Evolutionary conservation across 2,797 vertebrate species (phyloP).

Genomic region (Pipistrellus pipistrellus): DNA sequence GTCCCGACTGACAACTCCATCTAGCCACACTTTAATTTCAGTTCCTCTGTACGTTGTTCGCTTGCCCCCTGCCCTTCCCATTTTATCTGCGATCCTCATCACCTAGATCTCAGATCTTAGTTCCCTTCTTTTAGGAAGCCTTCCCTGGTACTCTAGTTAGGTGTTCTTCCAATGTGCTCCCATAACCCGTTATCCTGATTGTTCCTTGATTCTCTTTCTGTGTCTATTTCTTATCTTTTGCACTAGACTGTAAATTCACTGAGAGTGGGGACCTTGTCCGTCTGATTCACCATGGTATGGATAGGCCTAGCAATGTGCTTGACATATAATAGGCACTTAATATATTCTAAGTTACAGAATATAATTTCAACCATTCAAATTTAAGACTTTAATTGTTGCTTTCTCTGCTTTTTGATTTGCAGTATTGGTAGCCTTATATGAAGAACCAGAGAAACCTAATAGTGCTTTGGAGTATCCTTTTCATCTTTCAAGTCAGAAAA

Average conservation of each 20-base stretch:
- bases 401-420: slow-evolving; percentile 85
- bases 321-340: neutral
- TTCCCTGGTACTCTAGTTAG: neutral
- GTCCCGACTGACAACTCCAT: neutral
- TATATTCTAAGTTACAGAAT: slow-evolving; percentile 54
- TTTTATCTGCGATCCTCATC: slow-evolving; percentile 38
- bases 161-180: neutral
- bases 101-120: neutral
- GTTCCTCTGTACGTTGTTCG: neutral
- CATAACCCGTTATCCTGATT: neutral
- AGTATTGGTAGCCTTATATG: slow-evolving; percentile 96
- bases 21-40: slow-evolving; percentile 41
- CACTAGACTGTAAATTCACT: slow-evolving; percentile 6
- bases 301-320: slow-evolving; percentile 1
- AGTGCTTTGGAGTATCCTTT: slow-evolving; percentile 99
- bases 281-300: slow-evolving; percentile 5
- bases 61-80: neutral
- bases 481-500: slow-evolving; percentile 69
- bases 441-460: slow-evolving; percentile 96
- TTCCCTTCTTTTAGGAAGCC: neutral
- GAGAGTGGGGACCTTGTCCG: neutral
- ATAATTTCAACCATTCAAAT: slow-evolving; percentile 56
- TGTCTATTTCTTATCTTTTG: slow-evolving; percentile 42
- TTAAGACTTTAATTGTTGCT: slow-evolving; percentile 69
- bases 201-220: neutral